A percentile compares a stretch with the other conserved stretches of the same genome.
Conservation (phyloP, 2,888 invertebrate species). For the Helicoverpa assulta region DNA sequence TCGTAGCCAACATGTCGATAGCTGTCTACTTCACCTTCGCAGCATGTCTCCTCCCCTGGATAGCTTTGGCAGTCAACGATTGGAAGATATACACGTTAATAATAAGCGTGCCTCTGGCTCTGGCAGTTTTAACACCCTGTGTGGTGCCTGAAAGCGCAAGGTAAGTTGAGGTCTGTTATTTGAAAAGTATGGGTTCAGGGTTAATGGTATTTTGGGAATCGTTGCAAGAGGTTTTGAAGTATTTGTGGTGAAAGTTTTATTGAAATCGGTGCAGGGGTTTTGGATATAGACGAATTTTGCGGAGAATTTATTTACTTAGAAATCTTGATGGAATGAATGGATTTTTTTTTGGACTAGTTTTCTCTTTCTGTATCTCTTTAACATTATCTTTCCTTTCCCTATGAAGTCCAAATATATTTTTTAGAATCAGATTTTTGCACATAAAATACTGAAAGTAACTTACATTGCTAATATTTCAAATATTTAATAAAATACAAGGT, state of each 20-base stretch:
- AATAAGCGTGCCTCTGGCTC: conserved; percentile 93
- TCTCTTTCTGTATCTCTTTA: too few species aligned
- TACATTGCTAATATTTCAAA: too few species aligned
- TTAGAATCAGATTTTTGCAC: too few species aligned
- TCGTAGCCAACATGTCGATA: conserved; percentile 97
- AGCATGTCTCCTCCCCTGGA: conserved; percentile 95
- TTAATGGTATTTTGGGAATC: not conserved
- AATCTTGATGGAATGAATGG: too few species aligned
- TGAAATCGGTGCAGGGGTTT: not conserved
- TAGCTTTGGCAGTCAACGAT: conserved; percentile 93
- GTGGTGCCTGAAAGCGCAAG: conserved; percentile 96
- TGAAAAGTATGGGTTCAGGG: not conserved
- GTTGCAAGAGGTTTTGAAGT: not conserved
- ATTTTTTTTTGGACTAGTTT: too few species aligned
- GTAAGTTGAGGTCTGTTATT: conserved; percentile 74
- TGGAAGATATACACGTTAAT: conserved; percentile 94
- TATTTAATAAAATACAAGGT: too few species aligned
- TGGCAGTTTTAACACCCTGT: conserved; percentile 93
- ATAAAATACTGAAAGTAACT: too few species aligned
- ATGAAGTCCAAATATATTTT: too few species aligned
- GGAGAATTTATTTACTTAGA: too few species aligned
- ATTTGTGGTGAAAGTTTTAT: not conserved
- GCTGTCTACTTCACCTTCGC: conserved; percentile 96
- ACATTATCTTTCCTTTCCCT: too few species aligned
- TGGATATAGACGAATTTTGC: not conserved